phyloP scores from a whole-genome alignment of 2,797 vertebrate species.

The Heliangelus exortis region DNA sequence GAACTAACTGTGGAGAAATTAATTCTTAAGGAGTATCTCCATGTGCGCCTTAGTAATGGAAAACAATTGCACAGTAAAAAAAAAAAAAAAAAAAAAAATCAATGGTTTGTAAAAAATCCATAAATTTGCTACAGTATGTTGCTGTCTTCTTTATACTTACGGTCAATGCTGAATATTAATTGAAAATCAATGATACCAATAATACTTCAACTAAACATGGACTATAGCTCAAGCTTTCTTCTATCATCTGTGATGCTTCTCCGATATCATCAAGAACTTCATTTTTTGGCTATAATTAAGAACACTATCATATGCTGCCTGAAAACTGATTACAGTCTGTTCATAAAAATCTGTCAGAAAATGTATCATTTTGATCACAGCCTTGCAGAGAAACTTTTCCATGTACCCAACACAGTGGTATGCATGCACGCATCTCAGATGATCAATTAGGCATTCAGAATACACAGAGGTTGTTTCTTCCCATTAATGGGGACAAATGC shows the following conservation, averaged over 20 bases:
- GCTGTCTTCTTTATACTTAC: neutral
- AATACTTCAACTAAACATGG: neutral
- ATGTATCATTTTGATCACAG: neutral
- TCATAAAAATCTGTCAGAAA: neutral
- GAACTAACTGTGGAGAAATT: neutral
- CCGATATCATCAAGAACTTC: neutral
- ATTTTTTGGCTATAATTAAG: conserved; percentile 51
- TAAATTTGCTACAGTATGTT: neutral
- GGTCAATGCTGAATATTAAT: conserved; percentile 40
- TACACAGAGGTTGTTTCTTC: neutral
- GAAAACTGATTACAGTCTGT: neutral
- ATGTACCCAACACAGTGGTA: accelerated
- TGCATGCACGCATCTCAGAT: neutral
- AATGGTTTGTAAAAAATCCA: neutral
- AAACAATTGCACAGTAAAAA: neutral
- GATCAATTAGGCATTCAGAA: neutral
- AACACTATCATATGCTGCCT: neutral
- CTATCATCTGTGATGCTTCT: neutral
- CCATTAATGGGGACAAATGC: neutral
- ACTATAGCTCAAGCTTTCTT: neutral
- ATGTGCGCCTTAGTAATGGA: neutral
- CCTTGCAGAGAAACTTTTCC: neutral
- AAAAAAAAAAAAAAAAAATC: neutral
- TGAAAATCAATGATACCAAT: conserved; percentile 34
- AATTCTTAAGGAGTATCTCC: neutral